Conservation (phyloP, 2,797 vertebrate species). For the Erethizon dorsatum region DNA sequence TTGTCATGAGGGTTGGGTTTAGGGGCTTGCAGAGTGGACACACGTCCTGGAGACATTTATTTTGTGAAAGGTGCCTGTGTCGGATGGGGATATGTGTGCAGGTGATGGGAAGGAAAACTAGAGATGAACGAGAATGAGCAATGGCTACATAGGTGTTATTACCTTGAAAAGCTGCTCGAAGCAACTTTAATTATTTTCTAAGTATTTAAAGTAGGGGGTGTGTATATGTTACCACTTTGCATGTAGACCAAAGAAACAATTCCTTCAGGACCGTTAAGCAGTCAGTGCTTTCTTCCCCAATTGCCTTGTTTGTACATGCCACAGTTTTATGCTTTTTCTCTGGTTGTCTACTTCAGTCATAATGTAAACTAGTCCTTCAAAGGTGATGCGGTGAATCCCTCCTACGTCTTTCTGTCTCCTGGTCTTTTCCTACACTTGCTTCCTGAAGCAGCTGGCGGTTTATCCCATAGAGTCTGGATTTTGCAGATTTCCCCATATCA, state of each 20-base stretch:
- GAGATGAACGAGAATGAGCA: neutral
- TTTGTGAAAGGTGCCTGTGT: neutral
- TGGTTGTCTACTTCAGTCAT: neutral
- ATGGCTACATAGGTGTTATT: accelerated
- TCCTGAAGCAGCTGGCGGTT: neutral
- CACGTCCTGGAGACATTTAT: neutral
- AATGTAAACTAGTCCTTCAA: neutral
- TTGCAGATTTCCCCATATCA: neutral
- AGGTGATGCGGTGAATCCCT: neutral
- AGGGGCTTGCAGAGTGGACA: neutral
- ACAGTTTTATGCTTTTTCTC: too few species aligned
- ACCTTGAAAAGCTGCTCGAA: neutral
- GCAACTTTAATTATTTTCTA: neutral
- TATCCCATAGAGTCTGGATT: neutral
- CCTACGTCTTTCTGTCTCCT: neutral
- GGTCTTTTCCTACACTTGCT: neutral
- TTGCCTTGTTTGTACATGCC: too few species aligned
- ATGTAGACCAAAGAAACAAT: neutral
- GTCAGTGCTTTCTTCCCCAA: accelerated
- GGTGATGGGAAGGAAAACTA: too few species aligned
- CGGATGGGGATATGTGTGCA: accelerated
- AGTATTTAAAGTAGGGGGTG: neutral
- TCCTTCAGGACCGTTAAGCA: neutral
- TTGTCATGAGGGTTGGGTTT: too few species aligned
- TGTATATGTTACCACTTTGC: too few species aligned